A percentile compares a stretch with the other conserved stretches of the same genome.
Evolutionary conservation across 2,797 vertebrate species (phyloP).

Genomic region (Aselliscus stoliczkanus): DNA sequence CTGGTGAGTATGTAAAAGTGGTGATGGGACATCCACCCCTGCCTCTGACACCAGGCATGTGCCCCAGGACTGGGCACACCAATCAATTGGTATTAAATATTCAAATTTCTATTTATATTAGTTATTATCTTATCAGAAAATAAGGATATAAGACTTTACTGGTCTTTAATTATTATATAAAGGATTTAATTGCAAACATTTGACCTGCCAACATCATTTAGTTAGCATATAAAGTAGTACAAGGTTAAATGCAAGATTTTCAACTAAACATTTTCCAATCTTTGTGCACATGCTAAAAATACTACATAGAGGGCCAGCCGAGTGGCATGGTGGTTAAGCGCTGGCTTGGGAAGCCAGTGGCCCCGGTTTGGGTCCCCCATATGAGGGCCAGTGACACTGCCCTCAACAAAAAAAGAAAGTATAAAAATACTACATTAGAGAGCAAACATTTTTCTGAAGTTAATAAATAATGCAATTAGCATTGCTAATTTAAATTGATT

Average conservation of each 20-base stretch:
- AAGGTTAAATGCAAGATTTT: background rate
- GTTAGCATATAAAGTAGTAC: background rate
- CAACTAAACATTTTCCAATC: background rate
- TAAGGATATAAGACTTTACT: background rate
- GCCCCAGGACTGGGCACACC: rapidly evolving
- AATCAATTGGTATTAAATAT: background rate
- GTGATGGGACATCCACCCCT: rapidly evolving
- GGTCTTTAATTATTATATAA: background rate
- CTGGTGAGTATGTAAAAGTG: background rate
- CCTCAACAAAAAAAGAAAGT: too few species aligned
- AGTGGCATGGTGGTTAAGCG: too few species aligned
- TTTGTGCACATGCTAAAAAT: background rate
- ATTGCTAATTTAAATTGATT: background rate
- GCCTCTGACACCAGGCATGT: rapidly evolving
- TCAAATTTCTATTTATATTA: background rate
- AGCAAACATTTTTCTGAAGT: background rate
- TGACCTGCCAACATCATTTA: background rate
- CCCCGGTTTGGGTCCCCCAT: too few species aligned
- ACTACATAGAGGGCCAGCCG: background rate
- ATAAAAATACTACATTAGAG: background rate
- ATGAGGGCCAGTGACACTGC: too few species aligned
- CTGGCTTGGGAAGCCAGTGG: too few species aligned
- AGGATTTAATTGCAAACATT: background rate
- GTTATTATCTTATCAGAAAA: background rate
- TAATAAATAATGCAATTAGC: background rate